Conservation (phyloP, 2,888 invertebrate species). For the Corythucha ciliata region DNA sequence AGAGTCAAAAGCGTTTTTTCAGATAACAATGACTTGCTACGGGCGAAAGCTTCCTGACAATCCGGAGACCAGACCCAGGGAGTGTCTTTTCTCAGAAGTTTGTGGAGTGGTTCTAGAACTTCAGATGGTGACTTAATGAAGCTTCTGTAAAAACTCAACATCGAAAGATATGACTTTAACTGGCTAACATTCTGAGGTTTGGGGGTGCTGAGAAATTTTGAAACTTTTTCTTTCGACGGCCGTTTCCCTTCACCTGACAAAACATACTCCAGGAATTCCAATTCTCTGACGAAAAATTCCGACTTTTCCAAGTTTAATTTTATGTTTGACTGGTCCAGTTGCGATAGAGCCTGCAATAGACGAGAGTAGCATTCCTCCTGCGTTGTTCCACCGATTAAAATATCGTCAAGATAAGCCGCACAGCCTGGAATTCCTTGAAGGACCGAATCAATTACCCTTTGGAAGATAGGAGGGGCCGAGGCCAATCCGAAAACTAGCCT, state of each 20-base stretch:
- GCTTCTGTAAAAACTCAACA: background rate
- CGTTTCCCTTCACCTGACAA: background rate
- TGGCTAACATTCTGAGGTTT: background rate
- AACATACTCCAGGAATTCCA: background rate
- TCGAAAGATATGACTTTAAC: background rate
- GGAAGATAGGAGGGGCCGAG: background rate
- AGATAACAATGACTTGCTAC: background rate
- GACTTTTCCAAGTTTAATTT: background rate
- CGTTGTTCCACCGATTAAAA: background rate
- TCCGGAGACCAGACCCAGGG: constrained; percentile 14
- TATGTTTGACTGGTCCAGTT: background rate
- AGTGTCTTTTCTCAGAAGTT: background rate
- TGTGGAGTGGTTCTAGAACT: constrained; percentile 15
- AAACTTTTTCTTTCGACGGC: background rate
- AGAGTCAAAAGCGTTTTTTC: constrained; percentile 9
- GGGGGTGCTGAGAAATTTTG: constrained; percentile 25
- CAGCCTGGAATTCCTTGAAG: background rate
- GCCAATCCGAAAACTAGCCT: background rate
- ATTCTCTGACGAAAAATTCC: background rate
- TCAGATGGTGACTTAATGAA: background rate
- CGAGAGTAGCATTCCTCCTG: background rate
- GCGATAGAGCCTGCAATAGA: background rate
- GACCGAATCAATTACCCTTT: background rate
- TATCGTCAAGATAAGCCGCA: background rate
- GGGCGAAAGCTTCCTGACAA: constrained; percentile 2